Evolutionary conservation across 2,888 invertebrate genomes (phyloP).

Genomic region (Lysandra coridon): DNA sequence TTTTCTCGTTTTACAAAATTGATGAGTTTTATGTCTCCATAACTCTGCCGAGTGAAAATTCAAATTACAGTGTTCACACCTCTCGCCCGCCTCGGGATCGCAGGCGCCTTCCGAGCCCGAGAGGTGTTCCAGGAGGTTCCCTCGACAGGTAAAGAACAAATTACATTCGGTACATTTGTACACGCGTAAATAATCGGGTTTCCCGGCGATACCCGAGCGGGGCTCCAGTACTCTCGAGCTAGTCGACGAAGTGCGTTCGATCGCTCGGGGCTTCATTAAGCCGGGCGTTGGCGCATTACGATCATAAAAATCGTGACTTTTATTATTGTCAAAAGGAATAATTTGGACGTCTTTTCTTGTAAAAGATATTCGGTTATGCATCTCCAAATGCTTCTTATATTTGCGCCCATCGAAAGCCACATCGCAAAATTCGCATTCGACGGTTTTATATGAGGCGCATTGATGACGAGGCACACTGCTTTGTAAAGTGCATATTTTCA

Average conservation of each 20-base stretch:
- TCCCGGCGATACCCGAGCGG: neutral
- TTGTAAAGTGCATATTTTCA: neutral
- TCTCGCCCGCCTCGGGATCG: neutral
- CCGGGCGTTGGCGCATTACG: neutral
- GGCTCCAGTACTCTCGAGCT: neutral
- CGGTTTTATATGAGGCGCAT: neutral
- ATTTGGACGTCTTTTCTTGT: conserved; percentile 30
- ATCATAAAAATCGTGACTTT: neutral
- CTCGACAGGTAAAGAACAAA: neutral
- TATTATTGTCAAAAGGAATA: conserved; percentile 22
- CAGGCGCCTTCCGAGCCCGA: neutral
- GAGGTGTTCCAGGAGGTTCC: neutral
- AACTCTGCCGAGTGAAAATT: conserved; percentile 7
- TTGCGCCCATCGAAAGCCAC: conserved; percentile 30
- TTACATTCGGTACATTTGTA: neutral
- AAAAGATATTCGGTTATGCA: conserved; percentile 32
- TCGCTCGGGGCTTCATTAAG: neutral
- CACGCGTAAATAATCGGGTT: conserved; percentile 6
- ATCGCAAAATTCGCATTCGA: conserved; percentile 33
- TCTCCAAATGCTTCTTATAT: conserved; percentile 19
- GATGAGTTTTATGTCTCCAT: neutral
- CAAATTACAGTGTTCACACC: conserved; percentile 14
- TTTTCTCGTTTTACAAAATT: conserved; percentile 19
- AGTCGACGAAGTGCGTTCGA: neutral
- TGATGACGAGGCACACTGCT: neutral